Conservation (phyloP, 2,797 vertebrate genomes). For the Tenualosa ilisha region DNA sequence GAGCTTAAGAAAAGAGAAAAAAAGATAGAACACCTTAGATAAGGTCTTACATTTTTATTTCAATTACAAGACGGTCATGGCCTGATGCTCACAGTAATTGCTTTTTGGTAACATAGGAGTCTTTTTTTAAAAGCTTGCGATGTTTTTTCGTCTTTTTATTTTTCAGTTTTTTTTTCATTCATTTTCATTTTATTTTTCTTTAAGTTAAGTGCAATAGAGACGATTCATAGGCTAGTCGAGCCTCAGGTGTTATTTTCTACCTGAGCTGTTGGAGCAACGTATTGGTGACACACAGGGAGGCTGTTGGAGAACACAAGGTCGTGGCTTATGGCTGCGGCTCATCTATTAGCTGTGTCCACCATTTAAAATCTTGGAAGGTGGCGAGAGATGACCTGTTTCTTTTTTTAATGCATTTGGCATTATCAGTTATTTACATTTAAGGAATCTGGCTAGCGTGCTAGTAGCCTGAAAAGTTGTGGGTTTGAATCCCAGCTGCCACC, state of each 20-base stretch:
- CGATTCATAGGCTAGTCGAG: not conserved
- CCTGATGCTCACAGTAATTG: slow-evolving; percentile 11
- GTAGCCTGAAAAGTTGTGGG: too few species aligned
- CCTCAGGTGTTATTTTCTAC: slow-evolving; percentile 9
- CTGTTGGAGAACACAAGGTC: not conserved
- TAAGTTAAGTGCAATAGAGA: not conserved
- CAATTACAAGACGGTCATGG: slow-evolving; percentile 20
- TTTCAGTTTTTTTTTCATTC: not conserved
- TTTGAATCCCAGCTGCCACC: too few species aligned
- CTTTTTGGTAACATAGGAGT: slow-evolving; percentile 2
- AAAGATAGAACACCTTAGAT: slow-evolving; percentile 17
- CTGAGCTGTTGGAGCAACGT: too few species aligned
- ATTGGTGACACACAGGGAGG: not conserved
- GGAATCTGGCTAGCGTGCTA: too few species aligned
- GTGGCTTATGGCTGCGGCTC: not conserved
- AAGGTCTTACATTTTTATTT: slow-evolving; percentile 23
- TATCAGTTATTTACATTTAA: too few species aligned
- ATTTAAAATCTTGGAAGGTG: not conserved
- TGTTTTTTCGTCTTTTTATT: not conserved
- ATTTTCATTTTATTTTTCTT: not conserved
- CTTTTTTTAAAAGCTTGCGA: not conserved
- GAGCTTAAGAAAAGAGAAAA: not conserved
- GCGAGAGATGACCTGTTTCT: not conserved
- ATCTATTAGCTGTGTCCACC: not conserved
- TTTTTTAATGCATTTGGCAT: not conserved